Evolutionary conservation across 2,797 vertebrate species (phyloP).

Genomic region (Acrossocheilus fasciatus): DNA sequence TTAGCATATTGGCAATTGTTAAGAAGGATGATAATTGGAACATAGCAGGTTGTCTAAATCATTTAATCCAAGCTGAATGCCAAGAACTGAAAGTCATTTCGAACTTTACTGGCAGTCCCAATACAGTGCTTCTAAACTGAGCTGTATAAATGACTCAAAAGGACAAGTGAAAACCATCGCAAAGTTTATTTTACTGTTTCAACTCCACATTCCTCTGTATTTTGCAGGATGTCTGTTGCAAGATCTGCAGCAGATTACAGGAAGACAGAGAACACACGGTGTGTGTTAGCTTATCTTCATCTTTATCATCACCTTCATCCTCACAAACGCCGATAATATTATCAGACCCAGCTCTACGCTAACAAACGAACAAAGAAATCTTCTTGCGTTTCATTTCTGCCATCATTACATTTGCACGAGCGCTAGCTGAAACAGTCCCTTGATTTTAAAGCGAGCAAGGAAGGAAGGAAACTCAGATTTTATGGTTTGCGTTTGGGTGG

Average conservation of each 20-base stretch:
- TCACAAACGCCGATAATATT: conserved; percentile 6
- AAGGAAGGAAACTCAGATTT: conserved; percentile 40
- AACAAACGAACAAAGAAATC: background rate
- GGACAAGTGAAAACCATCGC: conserved; percentile 40
- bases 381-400: conserved; percentile 12
- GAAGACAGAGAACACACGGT: conserved; percentile 1
- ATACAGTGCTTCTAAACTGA: conserved; percentile 22
- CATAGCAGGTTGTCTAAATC: conserved; percentile 28
- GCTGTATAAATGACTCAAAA: conserved; percentile 31
- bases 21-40: conserved; percentile 36
- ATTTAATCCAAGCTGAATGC: conserved; percentile 25
- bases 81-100: conserved; percentile 39
- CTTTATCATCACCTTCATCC: conserved; percentile 30
- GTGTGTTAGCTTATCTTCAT: conserved; percentile 20
- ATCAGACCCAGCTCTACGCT: background rate
- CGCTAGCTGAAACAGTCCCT: conserved; percentile 1
- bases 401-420: conserved; percentile 9
- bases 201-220: conserved; percentile 21
- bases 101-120: conserved; percentile 39
- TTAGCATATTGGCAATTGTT: background rate
- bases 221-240: conserved; percentile 2
- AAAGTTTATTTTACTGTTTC: conserved; percentile 56
- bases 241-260: background rate
- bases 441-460: conserved; percentile 11
- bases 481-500: conserved; percentile 32